phyloP scores from a whole-genome alignment of 2,797 vertebrate genomes.

The Philypnodon macrostomus region DNA sequence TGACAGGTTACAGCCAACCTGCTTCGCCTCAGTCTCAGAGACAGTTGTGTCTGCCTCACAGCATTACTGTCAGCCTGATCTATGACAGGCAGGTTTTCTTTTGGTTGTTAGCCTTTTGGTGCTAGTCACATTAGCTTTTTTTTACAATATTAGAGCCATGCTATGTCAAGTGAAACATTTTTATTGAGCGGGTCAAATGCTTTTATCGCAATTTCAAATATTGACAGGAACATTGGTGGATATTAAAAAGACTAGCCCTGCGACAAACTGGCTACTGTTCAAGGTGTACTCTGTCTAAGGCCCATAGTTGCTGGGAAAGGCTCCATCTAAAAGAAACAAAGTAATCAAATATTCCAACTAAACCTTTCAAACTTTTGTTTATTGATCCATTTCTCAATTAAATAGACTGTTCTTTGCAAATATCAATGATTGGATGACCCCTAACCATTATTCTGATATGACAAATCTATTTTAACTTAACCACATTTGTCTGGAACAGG shows the following conservation, averaged over 20 bases:
- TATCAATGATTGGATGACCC: background rate
- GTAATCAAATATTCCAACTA: no score
- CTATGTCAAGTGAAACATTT: background rate
- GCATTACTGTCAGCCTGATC: constrained; percentile 70
- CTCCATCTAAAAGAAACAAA: background rate
- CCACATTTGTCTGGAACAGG: no score
- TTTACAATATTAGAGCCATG: constrained; percentile 11
- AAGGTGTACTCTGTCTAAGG: no score
- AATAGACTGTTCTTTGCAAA: constrained; percentile 14
- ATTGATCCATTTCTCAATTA: constrained; percentile 3
- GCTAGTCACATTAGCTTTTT: constrained; percentile 38
- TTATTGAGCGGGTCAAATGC: background rate
- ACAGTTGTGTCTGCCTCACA: constrained; percentile 65
- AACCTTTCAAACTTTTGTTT: background rate
- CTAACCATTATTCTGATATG: constrained; percentile 3
- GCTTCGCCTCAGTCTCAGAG: constrained; percentile 58
- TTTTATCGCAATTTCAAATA: background rate
- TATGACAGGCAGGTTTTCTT: constrained; percentile 46
- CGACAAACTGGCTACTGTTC: no score
- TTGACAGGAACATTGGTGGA: no score
- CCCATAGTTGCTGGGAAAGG: no score
- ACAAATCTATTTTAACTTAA: constrained; percentile 11
- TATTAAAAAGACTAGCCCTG: no score
- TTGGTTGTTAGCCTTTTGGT: constrained; percentile 37
- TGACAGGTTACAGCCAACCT: constrained; percentile 74